Conservation (phyloP, 2,888 invertebrate genomes). For the Torymus aiolomorphi region DNA sequence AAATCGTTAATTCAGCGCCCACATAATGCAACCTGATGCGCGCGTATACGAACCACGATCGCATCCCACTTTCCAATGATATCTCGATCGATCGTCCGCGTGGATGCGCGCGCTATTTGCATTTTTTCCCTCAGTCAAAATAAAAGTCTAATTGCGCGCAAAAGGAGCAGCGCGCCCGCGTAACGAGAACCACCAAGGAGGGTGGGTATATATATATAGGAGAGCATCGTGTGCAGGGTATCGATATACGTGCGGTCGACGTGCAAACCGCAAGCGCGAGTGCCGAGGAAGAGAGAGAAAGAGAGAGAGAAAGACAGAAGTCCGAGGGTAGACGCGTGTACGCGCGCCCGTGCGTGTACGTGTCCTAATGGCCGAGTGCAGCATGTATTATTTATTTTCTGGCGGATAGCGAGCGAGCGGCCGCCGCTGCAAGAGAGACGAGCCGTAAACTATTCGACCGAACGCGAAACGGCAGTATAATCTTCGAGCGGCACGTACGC, state of each 20-base stretch:
- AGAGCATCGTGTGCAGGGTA: background rate
- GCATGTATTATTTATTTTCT: conserved; percentile 49
- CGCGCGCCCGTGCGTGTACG: conserved; percentile 9
- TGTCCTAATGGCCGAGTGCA: conserved; percentile 52
- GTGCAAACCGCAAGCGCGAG: conserved; percentile 28
- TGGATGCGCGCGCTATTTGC: conserved; percentile 25
- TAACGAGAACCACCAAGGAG: background rate
- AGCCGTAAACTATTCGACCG: conserved; percentile 43
- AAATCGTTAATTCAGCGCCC: conserved; percentile 28
- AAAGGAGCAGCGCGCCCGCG: too few relatives aligned
- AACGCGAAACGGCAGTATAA: conserved; percentile 33
- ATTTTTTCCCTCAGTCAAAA: conserved; percentile 17
- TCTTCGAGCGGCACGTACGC: conserved; percentile 49
- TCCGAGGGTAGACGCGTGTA: conserved; percentile 12
- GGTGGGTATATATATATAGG: background rate
- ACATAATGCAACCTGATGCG: background rate
- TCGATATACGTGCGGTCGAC: background rate
- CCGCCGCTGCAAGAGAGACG: background rate
- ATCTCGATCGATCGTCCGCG: conserved; percentile 8
- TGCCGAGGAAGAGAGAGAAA: conserved; percentile 11
- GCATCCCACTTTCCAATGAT: too few relatives aligned
- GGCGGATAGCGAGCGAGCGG: background rate
- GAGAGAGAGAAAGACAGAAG: conserved; percentile 13
- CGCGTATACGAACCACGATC: background rate
- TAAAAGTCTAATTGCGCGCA: conserved; percentile 16